Conservation (phyloP, 1,140 invertebrate species). For the Psix sp. region DNA sequence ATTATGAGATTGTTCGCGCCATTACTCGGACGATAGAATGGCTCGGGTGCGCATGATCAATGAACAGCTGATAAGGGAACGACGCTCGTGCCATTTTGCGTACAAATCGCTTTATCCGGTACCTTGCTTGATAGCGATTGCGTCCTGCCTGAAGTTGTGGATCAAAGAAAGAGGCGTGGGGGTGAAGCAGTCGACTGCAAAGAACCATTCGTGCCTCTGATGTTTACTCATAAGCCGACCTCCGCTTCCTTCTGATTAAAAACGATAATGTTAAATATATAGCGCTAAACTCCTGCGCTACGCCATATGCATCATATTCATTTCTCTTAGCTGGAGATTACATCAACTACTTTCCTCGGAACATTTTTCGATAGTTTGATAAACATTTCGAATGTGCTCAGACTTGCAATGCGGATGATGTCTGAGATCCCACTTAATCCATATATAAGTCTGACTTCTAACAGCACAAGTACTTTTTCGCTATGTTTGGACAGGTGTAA, state of each 20-base stretch:
- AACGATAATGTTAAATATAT: slow-evolving; percentile 43
- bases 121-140: slow-evolving; percentile 42
- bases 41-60: slow-evolving; percentile 41
- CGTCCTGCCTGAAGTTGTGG: slow-evolving; percentile 49
- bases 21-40: slow-evolving; percentile 51
- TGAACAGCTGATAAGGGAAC: slow-evolving; percentile 54
- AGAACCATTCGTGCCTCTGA: slow-evolving; percentile 54
- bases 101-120: slow-evolving; percentile 61
- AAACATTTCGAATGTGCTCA: slow-evolving; percentile 6
- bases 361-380: slow-evolving; percentile 8
- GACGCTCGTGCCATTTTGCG: slow-evolving; percentile 59
- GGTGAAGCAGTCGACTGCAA: slow-evolving; percentile 11
- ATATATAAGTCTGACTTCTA: no score
- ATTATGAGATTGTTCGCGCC: slow-evolving; percentile 62
- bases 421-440: no score
- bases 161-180: slow-evolving; percentile 37
- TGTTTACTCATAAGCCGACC: slow-evolving; percentile 43
- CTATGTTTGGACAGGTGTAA: no score
- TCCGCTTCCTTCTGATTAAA: slow-evolving; percentile 30
- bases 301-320: slow-evolving; percentile 29
- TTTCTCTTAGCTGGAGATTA: not conserved
- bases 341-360: slow-evolving; percentile 2
- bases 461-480: no score
- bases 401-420: slow-evolving; percentile 2
- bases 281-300: slow-evolving; percentile 42